phyloP scores from a whole-genome alignment of 2,797 vertebrate species.

The Epinephelus awoara region DNA sequence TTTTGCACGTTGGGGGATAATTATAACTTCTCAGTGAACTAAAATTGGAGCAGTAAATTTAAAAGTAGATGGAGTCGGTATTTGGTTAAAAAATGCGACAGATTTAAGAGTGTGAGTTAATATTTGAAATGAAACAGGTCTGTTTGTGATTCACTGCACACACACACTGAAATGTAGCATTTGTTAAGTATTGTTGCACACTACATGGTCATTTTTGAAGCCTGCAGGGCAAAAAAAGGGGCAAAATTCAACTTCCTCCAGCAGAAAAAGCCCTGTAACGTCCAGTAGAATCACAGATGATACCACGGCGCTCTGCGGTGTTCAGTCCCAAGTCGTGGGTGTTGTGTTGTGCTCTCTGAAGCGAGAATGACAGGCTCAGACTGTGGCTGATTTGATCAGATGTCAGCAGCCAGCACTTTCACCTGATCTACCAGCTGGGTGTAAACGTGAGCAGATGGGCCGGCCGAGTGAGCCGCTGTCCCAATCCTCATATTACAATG shows the following conservation, averaged over 20 bases:
- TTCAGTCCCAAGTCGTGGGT: constrained; percentile 56
- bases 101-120: not conserved
- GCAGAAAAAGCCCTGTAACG: constrained; percentile 1
- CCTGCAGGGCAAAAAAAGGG: not conserved
- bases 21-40: constrained; percentile 69
- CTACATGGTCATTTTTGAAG: no score
- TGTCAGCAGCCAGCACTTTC: constrained; percentile 82
- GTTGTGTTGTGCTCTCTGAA: constrained; percentile 74
- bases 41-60: constrained; percentile 65
- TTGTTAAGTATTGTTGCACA: not conserved
- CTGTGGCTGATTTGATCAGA: constrained; percentile 81
- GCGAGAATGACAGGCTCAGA: constrained; percentile 73
- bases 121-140: constrained; percentile 9
- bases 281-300: constrained; percentile 43
- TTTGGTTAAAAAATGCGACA: constrained; percentile 21
- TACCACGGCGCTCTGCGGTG: constrained; percentile 33
- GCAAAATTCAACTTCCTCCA: not conserved
- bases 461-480: constrained; percentile 73
- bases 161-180: not conserved
- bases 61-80: constrained; percentile 48
- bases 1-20: constrained; percentile 69
- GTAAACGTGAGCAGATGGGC: constrained; percentile 87
- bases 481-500: constrained; percentile 85
- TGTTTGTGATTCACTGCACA: not conserved
- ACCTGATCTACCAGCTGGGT: constrained; percentile 86